Evolutionary conservation across 2,113 vertebrate species (phyloP), one percentile per base, ranked within the genome.

Genomic region (Malurus elegans): DNA sequence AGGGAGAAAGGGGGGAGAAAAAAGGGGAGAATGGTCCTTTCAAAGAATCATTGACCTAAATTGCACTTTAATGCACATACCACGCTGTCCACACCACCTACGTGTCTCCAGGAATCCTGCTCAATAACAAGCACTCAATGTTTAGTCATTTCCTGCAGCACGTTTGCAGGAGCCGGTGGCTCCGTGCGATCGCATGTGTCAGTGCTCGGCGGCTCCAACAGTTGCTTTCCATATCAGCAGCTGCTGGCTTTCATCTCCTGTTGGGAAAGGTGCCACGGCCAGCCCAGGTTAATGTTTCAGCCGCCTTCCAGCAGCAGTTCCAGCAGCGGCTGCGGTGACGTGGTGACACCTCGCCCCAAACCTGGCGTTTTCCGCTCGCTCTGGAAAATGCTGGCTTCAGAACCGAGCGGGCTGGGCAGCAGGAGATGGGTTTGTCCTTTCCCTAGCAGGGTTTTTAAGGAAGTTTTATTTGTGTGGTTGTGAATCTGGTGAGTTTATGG

Each of bases 91-190:
- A 91, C 91, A 85, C 94, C 95, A 95, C 95, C 96, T 97, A 96
- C 91, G 94, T 80, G 95, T 96, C 97, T 96, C 94, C 94, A 95
- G 95, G 97, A 97, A 97, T 91, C 90, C 95, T 95, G 94, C 89
- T 92, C 71, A 95, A 96, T 93, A 96, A 97, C 94, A 81, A 97
- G 96, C 97, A 80, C 92, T 97, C 97, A 92, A 82, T 66, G 96
- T 95, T 98, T 96, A 97, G 97, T 98, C 97, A 97, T 96, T 98
- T 97, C 97, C 97, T 98, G 97, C 96, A 88, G 90, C 98, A 97
- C 91, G 91, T 97, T 97, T 93, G 91, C 92, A 93, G 96, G 90
- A 67, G 92, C 44, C 86, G 81, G 79, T 80, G 88, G 70, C 95
- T 86, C 58, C 23, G 38, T 53, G 50, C 92, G 54, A 88, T 96